phyloP scores from a whole-genome alignment of 2,113 vertebrate species.

The Ascaphus truei region DNA sequence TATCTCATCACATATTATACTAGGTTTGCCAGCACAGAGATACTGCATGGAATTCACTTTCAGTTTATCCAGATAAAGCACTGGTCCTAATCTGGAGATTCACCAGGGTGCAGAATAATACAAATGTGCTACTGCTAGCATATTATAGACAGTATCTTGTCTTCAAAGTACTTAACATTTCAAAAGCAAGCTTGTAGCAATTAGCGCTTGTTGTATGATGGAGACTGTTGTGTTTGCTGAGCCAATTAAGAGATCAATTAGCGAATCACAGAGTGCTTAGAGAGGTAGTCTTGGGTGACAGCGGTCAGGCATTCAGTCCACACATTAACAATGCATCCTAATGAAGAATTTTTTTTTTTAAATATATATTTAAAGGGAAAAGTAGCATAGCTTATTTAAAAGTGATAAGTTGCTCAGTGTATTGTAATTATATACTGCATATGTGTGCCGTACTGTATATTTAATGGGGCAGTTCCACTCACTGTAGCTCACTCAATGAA shows the following conservation, averaged over 20 bases:
- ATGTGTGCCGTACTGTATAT: too few relatives aligned
- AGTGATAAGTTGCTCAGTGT: too few relatives aligned
- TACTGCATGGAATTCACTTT: too few relatives aligned
- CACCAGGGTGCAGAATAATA: not conserved
- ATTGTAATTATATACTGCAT: too few relatives aligned
- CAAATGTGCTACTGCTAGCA: not conserved
- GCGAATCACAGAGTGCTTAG: constrained; percentile 45
- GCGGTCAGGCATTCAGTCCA: constrained; percentile 27
- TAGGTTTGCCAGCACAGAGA: too few relatives aligned
- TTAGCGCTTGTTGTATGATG: constrained; percentile 56
- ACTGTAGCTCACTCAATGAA: too few relatives aligned
- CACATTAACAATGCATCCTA: not conserved
- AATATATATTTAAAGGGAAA: constrained; percentile 26
- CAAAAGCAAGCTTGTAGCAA: constrained; percentile 59
- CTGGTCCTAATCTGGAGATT: too few relatives aligned
- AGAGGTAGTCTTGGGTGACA: constrained; percentile 49
- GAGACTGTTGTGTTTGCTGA: constrained; percentile 61
- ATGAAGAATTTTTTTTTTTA: constrained; percentile 33
- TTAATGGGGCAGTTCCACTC: too few relatives aligned
- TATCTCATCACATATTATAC: too few relatives aligned
- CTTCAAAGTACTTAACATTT: constrained; percentile 35
- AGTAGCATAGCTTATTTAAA: too few relatives aligned
- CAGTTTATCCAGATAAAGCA: too few relatives aligned
- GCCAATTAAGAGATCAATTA: constrained; percentile 76
- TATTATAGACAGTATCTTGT: not conserved